Conservation (phyloP, 2,113 vertebrate genomes). For the Nothoprocta perdicaria region DNA sequence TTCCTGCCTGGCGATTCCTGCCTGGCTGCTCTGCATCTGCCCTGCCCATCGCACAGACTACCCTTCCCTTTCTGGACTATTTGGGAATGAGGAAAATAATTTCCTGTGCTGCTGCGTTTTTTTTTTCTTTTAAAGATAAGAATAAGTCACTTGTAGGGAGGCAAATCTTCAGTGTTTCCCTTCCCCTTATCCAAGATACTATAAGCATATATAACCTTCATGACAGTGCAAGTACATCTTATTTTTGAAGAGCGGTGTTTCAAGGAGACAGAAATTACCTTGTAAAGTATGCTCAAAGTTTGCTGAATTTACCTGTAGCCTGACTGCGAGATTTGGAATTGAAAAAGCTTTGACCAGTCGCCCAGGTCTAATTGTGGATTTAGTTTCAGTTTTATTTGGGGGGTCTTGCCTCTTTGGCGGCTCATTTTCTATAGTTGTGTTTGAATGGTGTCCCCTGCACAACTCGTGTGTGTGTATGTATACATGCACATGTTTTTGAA, state of each 20-base stretch:
- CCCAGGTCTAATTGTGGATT: not conserved
- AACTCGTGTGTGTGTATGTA: not conserved
- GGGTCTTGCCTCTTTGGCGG: not conserved
- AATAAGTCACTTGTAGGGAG: not conserved
- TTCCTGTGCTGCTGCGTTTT: not conserved
- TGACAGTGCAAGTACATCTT: not conserved
- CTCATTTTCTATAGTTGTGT: not conserved
- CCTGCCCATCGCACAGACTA: not conserved
- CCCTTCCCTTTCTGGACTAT: not conserved
- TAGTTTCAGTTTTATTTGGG: not conserved
- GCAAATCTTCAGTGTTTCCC: not conserved
- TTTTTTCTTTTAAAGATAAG: not conserved
- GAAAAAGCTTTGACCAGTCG: not conserved
- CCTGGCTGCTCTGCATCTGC: not conserved
- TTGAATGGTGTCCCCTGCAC: not conserved
- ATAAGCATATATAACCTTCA: not conserved
- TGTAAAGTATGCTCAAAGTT: not conserved
- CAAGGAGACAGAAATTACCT: not conserved
- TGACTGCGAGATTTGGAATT: not conserved
- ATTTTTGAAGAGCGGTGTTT: not conserved
- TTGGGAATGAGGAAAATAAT: not conserved
- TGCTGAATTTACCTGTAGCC: not conserved
- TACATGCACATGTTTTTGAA: not conserved
- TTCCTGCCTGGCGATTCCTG: not conserved
- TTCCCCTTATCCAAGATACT: not conserved